Evolutionary conservation across 2,113 vertebrate genomes (phyloP), one percentile per base, ranked within the genome.

Genomic region (Podocnemis expansa): DNA sequence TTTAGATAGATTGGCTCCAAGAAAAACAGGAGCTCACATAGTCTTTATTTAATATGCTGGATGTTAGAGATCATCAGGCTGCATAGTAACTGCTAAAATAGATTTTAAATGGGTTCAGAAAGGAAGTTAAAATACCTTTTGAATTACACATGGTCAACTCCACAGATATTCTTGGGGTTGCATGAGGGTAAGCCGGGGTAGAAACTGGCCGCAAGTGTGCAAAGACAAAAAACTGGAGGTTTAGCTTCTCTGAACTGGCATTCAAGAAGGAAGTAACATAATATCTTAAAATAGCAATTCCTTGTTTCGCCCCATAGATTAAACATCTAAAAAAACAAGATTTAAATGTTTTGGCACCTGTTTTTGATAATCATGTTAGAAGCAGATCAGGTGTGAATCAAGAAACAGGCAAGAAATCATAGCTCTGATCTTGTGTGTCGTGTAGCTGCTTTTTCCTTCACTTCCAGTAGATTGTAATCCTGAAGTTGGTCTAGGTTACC

Each of bases 31-130:
- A 51, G 17, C 19, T 0, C 1, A 0, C 27, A 34, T 55, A 24
- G 78, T 43, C 34, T 43, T 2, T 47, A 16, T 47, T 60, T 85
- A 12, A 43, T 29, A 88, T 0, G 0, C 55, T 58, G 10, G 0
- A 41, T 3, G 45, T 4, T 51, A 19, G 1, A n/a, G n/a, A 43
- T 89, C 79, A 8, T 55, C 24, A 79, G 79, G 41, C 58, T 41
- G 78, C 80, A 78, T 47, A 4, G 24, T 25, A 54, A 22, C 25
- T 10, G 51, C 51, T 31, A 76, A 55, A 27, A 51, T 38, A 45
- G 5, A 24, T 89, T 84, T 22, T 14, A 22, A 2, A 34, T 19
- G n/a, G 0, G 0, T 17, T 60, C 11, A 27, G 34, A 21, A 22
- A 56, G 85, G 31, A 19, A 10, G 29, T 25, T 0, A 2, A 52